A percentile compares a stretch with the other conserved stretches of the same genome.
phyloP scores from a whole-genome alignment of 2,113 vertebrate genomes.

The Hiodon tergisus region DNA sequence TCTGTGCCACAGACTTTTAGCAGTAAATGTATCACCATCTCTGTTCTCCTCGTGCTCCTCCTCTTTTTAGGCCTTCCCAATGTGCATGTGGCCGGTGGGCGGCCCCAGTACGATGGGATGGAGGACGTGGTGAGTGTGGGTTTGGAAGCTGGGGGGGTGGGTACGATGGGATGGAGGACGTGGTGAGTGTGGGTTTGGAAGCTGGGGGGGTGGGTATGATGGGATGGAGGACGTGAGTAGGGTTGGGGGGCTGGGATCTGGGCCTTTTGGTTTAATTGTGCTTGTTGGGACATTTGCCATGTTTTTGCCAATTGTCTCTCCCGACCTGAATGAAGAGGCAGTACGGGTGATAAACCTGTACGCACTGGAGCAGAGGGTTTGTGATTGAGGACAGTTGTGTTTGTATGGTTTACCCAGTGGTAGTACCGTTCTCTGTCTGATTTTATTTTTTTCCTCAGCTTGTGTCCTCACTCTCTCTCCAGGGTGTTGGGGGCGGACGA shows the following conservation, averaged over 20 bases:
- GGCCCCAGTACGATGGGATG: conserved; percentile 75
- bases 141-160: too few species aligned
- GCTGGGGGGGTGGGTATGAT: too few species aligned
- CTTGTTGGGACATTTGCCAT: too few species aligned
- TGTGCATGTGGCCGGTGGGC: conserved; percentile 71
- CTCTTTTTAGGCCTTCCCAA: conserved; percentile 69
- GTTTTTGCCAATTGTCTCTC: too few species aligned
- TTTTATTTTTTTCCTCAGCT: not conserved
- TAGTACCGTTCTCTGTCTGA: not conserved
- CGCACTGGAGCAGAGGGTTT: too few species aligned
- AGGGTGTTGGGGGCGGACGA: conserved; percentile 73
- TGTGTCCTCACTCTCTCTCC: conserved; percentile 11
- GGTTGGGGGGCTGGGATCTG: not conserved
- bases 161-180: conserved; percentile 58
- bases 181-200: conserved; percentile 57
- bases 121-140: conserved; percentile 74
- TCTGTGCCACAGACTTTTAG: too few species aligned
- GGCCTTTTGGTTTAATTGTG: too few species aligned
- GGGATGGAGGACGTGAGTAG: too few species aligned
- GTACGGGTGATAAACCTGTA: too few species aligned
- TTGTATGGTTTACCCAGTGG: too few species aligned
- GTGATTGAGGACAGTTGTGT: too few species aligned
- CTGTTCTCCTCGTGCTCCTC: conserved; percentile 25
- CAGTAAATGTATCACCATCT: not conserved
- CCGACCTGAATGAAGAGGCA: too few species aligned